Evolutionary conservation across 2,888 invertebrate species (phyloP).

Genomic region (Mallateleia sp.): DNA sequence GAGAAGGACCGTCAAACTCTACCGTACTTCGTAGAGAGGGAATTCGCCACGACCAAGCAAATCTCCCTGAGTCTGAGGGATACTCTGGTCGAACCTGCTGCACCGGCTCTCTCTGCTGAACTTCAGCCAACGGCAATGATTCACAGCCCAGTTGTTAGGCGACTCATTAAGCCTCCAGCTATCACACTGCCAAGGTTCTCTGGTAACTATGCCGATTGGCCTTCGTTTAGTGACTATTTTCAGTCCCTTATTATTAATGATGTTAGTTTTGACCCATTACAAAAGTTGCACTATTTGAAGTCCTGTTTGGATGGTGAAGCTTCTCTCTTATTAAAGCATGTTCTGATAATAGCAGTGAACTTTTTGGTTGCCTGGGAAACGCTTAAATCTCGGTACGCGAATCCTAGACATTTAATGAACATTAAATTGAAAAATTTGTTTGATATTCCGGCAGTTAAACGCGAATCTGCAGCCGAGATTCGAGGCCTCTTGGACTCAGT

Average conservation of each 20-base stretch:
- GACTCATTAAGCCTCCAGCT: neutral
- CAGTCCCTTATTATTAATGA: slow-evolving; percentile 8
- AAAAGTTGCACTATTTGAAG: too few relatives aligned
- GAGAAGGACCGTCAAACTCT: neutral
- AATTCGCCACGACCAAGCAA: neutral
- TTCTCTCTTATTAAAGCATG: neutral
- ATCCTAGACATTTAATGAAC: neutral
- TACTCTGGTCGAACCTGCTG: neutral
- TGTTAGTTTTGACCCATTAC: slow-evolving; percentile 8
- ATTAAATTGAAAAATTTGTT: neutral
- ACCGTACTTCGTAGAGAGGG: neutral
- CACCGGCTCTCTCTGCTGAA: neutral
- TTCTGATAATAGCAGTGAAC: neutral
- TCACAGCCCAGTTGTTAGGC: neutral
- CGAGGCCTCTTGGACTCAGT: neutral
- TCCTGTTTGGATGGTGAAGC: slow-evolving; percentile 28
- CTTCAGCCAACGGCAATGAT: neutral
- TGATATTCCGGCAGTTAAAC: neutral
- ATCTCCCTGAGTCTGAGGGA: neutral
- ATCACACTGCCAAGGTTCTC: slow-evolving; percentile 1
- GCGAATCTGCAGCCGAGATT: neutral
- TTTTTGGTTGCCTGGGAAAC: neutral
- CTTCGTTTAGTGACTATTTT: slow-evolving; percentile 11
- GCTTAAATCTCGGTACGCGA: neutral
- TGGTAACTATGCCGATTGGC: slow-evolving; percentile 17